phyloP scores from a whole-genome alignment of 2,113 vertebrate species.

The Amphiprion percula region DNA sequence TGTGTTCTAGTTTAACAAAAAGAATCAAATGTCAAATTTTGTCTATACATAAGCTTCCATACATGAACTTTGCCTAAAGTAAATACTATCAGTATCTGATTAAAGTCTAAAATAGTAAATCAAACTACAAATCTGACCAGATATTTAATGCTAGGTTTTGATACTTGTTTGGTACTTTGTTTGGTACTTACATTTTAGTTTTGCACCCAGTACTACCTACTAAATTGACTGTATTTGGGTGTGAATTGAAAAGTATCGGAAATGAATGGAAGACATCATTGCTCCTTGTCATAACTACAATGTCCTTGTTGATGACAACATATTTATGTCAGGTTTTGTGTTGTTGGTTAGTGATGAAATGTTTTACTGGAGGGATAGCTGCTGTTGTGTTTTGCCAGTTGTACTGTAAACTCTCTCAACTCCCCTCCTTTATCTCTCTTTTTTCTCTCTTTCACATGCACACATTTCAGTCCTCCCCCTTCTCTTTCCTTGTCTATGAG shows the following conservation, averaged over 20 bases:
- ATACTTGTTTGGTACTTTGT: neutral
- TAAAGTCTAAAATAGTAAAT: neutral
- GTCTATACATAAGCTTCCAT: neutral
- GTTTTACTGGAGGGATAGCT: slow-evolving; percentile 17
- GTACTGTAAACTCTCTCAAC: slow-evolving; percentile 56
- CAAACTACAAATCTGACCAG: neutral
- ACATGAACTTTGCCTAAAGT: neutral
- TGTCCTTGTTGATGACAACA: slow-evolving; percentile 24
- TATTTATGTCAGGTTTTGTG: slow-evolving; percentile 38
- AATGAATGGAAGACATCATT: slow-evolving; percentile 23
- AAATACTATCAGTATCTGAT: neutral
- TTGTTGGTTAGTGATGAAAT: slow-evolving; percentile 11
- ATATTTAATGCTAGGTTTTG: neutral
- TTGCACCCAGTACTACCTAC: neutral
- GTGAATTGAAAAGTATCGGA: slow-evolving; percentile 1
- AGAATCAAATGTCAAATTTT: neutral
- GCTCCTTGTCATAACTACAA: slow-evolving; percentile 10
- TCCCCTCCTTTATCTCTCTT: neutral
- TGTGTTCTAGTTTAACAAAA: too few species aligned
- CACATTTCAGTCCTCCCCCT: slow-evolving; percentile 37
- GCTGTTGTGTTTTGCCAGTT: slow-evolving; percentile 34
- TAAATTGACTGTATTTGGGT: slow-evolving; percentile 10
- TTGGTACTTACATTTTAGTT: neutral
- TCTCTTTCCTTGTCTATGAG: slow-evolving; percentile 53
- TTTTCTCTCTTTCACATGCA: slow-evolving; percentile 2